Evolutionary conservation across 2,888 invertebrate genomes (phyloP), one percentile per base, ranked within the genome.

Genomic region (Drosophila setosimentum): DNA sequence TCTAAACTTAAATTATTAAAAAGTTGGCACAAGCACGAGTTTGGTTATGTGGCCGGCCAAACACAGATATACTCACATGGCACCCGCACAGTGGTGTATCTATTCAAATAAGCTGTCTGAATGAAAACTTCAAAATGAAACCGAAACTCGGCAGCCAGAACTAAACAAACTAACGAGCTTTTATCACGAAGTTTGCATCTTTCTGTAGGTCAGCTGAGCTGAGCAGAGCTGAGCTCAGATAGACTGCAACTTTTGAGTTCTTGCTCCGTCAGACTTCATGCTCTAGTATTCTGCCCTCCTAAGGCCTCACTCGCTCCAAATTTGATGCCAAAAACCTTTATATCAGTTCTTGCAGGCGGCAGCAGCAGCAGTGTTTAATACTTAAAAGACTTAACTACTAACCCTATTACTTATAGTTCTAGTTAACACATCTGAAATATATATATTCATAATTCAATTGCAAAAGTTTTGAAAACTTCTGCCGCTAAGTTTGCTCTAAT

Each of bases 361-460:
- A n/a, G 55, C n/a, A 54, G 18, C 53, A 61, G 72, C 54, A 48
- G 62, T 61, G 40, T 73, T 83, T 85, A 80, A 87, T 87, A n/a
- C 83, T 82, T n/a, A n/a, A n/a, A n/a, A n/a, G 33, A 16, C 67
- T 42, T 57, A 49, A 54, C 59, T 67, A 55, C 61, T 37, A 54
- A 45, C 3, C 42, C 37, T 68, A 42, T 68, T 54, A 49, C 59
- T 49, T 40, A 27, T 48, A 42, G 30, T 37, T 68, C 42, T 71
- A n/a, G 33, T 64, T 27, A 33, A 30, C 11, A 33, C 33, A 57
- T 42, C 40, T 11, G 13, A 86, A 86, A 83, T 27, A 54, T 3
- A 54, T 3, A 35, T 37, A 81, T 86, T 88, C 79, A 64, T 83
- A 86, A 86, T 85, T 88, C 86, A 81, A 73, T 77, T 73, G 66